Evolutionary conservation across 2,113 vertebrate species (phyloP), one percentile per base, ranked within the genome.

Genomic region (Thryonomys swinderianus): DNA sequence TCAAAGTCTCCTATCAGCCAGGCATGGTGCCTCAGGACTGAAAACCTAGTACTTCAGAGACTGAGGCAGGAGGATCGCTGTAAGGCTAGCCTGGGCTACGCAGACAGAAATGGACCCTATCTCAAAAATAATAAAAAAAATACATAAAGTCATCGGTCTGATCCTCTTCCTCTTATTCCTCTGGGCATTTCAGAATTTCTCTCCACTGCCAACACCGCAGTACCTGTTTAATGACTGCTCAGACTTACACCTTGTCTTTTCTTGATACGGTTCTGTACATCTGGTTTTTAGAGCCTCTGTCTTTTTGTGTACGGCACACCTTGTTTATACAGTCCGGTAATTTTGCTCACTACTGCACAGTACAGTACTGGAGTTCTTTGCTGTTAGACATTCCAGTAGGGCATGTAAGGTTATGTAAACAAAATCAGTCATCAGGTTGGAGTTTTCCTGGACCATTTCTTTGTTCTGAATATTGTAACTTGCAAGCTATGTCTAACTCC

Each of bases 101-200:
- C 1, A 48, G 71, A 16, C 23, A 45, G n/a, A n/a, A n/a, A n/a
- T n/a, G n/a, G n/a, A 67, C 12, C 42, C 71, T 45, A 45, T 48
- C 71, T 74, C 71, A 74, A 74, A 13, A 27, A 27, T 45, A 6
- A 4, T 14, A 45, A 42, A 73, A 48, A 45, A 40, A 71, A 40
- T 2, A 37, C 14, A 1, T 16, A 4, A 37, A 30, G 10, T 18
- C 0, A 10, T 20, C 40, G 0, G 0, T 4, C 20, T 1, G 74
- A 17, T n/a, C 14, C 3, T 69, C 78, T 5, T 37, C 17, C 73
- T n/a, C 17, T 8, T 16, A 3, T 11, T 37, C 7, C 27, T 37
- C 64, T 3, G 21, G 55, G 45, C 9, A 30, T 7, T 32, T 61
- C 1, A 16, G 57, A 61, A 25, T 21, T 5, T 37, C 69, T 37